These are phyloP conservation scores for Pseudanteris insignis DNA, from an alignment of 2,888 invertebrate species.

Conservation along the genomic window DNA sequence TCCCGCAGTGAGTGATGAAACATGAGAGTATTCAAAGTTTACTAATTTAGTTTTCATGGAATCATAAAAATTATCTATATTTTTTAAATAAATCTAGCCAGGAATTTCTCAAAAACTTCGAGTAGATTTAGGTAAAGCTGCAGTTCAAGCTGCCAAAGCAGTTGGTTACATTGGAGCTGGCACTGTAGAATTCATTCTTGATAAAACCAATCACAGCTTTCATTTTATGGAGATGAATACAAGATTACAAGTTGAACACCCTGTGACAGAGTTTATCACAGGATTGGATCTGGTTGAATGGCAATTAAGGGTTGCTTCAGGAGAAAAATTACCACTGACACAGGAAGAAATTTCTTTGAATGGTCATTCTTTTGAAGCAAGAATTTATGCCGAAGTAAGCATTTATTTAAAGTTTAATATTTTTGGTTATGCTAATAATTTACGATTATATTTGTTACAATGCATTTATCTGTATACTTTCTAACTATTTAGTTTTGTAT, in stretches of 20 bases:
- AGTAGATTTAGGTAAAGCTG: constrained; percentile 83
- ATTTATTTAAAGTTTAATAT: neutral
- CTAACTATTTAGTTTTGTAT: neutral
- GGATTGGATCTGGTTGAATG: constrained; percentile 96
- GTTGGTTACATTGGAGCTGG: constrained; percentile 98
- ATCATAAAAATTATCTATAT: too few relatives aligned
- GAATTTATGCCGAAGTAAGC: constrained; percentile 88
- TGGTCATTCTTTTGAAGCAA: constrained; percentile 95
- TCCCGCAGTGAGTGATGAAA: constrained; percentile 80
- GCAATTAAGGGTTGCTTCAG: constrained; percentile 92
- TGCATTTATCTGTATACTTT: too few relatives aligned
- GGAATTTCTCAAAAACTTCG: constrained; percentile 82
- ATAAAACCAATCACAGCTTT: constrained; percentile 84
- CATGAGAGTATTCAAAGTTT: too few relatives aligned
- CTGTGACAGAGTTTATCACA: constrained; percentile 97
- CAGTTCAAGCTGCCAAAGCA: constrained; percentile 92
- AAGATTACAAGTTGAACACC: constrained; percentile 93
- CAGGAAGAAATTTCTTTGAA: constrained; percentile 81
- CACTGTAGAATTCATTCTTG: constrained; percentile 97
- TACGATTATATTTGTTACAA: too few relatives aligned
- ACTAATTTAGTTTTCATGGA: too few relatives aligned
- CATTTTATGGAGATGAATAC: constrained; percentile 99
- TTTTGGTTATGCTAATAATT: too few relatives aligned
- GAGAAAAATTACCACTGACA: constrained; percentile 81
- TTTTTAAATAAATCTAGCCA: constrained; percentile 80